Percentiles rank a stretch among this genome's conserved stretches.
These are phyloP conservation scores for Belonocnema kinseyi DNA, from an alignment of 1,140 invertebrate genomes.

Conservation along the genomic window DNA sequence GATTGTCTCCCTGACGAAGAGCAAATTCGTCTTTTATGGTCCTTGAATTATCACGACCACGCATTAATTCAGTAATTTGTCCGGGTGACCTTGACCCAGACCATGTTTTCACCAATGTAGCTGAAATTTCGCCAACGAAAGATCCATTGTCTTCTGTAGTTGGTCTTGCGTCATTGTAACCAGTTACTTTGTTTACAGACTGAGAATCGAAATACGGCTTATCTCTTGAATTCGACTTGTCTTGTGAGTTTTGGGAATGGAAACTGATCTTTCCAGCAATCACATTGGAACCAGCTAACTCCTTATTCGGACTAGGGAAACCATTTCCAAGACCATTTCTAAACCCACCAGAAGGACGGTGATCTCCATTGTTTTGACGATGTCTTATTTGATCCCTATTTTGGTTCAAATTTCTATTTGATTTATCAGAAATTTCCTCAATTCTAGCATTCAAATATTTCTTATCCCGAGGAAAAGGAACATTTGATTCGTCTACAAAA, in stretches of 20 bases:
- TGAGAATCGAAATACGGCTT: too few relatives aligned
- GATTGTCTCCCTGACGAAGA: neutral
- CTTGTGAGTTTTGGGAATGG: neutral
- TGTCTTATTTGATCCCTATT: neutral
- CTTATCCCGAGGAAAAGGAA: neutral
- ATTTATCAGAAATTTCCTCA: neutral
- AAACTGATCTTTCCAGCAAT: slow-evolving; percentile 37
- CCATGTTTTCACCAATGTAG: neutral
- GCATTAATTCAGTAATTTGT: slow-evolving; percentile 4
- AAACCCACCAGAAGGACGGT: slow-evolving; percentile 49
- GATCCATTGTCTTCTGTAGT: neutral
- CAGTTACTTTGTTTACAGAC: neutral
- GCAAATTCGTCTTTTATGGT: neutral
- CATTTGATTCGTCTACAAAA: neutral
- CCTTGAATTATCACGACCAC: neutral
- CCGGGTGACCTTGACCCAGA: neutral
- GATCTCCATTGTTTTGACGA: neutral
- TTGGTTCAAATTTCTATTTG: neutral
- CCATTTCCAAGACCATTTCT: slow-evolving; percentile 54
- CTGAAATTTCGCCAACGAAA: neutral
- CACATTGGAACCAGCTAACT: slow-evolving; percentile 49
- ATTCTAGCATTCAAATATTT: neutral
- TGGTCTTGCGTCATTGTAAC: neutral
- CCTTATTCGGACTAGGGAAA: slow-evolving; percentile 52
- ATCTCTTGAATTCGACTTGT: neutral